phyloP scores from a whole-genome alignment of 2,113 vertebrate species.

The Malurus elegans region DNA sequence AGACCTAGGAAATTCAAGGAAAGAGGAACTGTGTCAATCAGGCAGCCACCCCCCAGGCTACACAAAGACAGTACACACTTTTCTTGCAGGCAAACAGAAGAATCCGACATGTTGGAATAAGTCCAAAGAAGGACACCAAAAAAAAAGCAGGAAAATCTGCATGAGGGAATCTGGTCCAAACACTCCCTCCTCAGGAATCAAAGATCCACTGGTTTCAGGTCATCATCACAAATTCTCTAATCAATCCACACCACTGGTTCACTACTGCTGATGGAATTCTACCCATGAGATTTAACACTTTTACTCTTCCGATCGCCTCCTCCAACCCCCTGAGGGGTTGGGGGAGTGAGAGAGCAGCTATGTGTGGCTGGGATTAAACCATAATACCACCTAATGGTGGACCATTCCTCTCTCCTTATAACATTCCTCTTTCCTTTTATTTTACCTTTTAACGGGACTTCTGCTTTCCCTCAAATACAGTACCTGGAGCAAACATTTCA shows the following conservation, averaged over 20 bases:
- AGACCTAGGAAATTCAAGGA: conserved; percentile 76
- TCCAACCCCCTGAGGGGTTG: background rate
- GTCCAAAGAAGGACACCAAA: background rate
- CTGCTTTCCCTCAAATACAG: background rate
- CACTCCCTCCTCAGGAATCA: background rate
- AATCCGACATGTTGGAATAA: background rate
- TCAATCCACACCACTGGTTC: background rate
- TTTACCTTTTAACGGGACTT: background rate
- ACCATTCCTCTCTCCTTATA: background rate
- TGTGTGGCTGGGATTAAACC: background rate
- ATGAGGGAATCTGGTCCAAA: background rate
- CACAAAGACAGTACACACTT: background rate
- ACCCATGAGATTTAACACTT: background rate
- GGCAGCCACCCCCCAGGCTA: background rate
- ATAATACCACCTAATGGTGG: background rate
- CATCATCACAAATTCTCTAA: background rate
- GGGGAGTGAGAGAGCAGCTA: background rate
- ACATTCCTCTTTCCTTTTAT: background rate
- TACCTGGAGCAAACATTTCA: background rate
- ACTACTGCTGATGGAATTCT: background rate
- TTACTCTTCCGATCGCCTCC: background rate
- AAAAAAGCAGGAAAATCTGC: background rate
- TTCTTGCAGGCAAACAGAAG: background rate
- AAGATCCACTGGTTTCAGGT: background rate
- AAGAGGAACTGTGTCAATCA: background rate